A percentile compares a stretch with the other conserved stretches of the same genome.
Evolutionary conservation across 2,113 vertebrate species (phyloP).

Genomic region (Vimba vimba): DNA sequence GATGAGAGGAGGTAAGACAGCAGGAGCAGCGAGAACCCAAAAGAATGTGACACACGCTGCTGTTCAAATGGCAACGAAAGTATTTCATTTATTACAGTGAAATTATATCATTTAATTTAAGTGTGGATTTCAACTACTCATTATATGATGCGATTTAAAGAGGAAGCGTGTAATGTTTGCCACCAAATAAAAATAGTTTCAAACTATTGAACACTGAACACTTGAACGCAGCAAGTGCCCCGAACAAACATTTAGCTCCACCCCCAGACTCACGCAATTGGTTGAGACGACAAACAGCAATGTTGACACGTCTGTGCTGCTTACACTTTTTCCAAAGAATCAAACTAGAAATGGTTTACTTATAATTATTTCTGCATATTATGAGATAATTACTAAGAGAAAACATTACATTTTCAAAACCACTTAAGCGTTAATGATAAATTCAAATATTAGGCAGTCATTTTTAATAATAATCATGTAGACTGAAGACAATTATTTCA

Average conservation of each 20-base stretch:
- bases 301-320: not conserved
- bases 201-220: too few species aligned
- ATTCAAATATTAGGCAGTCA: not conserved
- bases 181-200: not conserved
- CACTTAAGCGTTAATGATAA: not conserved
- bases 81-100: not conserved
- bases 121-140: not conserved
- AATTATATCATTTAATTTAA: not conserved
- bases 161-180: not conserved
- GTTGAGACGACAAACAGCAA: not conserved
- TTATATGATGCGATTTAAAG: not conserved
- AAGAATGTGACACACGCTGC: not conserved
- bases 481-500: not conserved
- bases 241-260: not conserved
- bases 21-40: not conserved
- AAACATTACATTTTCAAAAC: not conserved
- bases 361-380: not conserved
- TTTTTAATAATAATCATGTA: not conserved
- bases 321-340: not conserved
- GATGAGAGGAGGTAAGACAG: conserved; percentile 41
- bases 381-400: not conserved
- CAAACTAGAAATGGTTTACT: not conserved
- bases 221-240: too few species aligned
- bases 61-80: not conserved
- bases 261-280: not conserved